These are phyloP conservation scores for Listronotus bonariensis DNA, from an alignment of 1,140 invertebrate species.

Conservation along the genomic window DNA sequence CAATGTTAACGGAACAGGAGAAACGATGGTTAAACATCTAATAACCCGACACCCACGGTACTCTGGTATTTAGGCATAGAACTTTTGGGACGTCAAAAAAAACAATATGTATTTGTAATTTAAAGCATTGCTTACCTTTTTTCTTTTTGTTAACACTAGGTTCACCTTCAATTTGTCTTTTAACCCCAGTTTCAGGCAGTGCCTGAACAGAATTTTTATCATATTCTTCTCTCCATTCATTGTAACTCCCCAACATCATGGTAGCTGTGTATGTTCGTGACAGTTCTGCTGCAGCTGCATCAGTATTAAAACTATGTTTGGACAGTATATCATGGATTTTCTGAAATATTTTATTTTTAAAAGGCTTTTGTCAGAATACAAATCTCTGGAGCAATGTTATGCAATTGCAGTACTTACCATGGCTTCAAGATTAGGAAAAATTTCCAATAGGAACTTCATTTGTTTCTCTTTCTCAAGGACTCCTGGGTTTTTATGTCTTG, in stretches of 20 bases:
- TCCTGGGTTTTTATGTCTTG: constrained; percentile 41
- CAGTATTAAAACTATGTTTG: constrained; percentile 48
- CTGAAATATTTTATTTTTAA: constrained; percentile 33
- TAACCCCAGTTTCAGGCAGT: constrained; percentile 11
- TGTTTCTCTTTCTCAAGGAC: constrained; percentile 51
- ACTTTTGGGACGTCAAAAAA: too few species aligned
- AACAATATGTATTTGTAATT: too few species aligned
- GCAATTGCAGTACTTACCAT: constrained; percentile 35
- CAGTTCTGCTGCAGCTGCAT: constrained; percentile 47
- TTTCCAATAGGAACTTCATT: constrained; percentile 49
- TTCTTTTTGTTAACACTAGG: constrained; percentile 30
- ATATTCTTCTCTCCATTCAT: constrained; percentile 42
- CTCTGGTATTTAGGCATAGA: too few species aligned
- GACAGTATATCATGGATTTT: constrained; percentile 49
- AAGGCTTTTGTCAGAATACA: too few species aligned
- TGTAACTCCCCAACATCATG: constrained; percentile 37
- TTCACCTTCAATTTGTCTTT: constrained; percentile 35
- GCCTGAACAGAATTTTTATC: constrained; percentile 25
- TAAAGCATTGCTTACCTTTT: constrained; percentile 32
- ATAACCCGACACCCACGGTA: too few species aligned
- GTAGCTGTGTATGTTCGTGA: constrained; percentile 34
- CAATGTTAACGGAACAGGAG: too few species aligned
- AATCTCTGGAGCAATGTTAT: too few species aligned
- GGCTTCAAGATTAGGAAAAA: constrained; percentile 47
- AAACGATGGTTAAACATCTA: too few species aligned